Conservation (phyloP, 2,113 vertebrate genomes). For the Potamarius usumacintae region DNA sequence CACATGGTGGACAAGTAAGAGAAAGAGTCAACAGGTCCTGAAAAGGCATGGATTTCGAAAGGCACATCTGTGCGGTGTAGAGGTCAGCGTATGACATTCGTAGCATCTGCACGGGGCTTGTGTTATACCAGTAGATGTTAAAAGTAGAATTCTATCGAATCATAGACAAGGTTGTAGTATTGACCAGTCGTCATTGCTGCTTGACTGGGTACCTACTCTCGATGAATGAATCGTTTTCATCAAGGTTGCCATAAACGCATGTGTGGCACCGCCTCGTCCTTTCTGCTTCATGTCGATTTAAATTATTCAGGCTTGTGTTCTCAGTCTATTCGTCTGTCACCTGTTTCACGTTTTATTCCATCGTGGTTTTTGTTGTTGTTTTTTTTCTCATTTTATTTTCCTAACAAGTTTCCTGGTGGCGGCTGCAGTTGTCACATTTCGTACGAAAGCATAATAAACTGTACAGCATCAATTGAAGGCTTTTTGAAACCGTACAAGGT, state of each 20-base stretch:
- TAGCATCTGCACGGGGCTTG: constrained; percentile 66
- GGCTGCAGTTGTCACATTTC: neutral
- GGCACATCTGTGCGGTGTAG: constrained; percentile 3
- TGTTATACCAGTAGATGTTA: constrained; percentile 54
- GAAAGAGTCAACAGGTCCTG: constrained; percentile 27
- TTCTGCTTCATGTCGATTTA: neutral
- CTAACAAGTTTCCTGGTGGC: neutral
- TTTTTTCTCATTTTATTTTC: neutral
- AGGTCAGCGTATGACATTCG: constrained; percentile 59
- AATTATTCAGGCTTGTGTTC: constrained; percentile 6
- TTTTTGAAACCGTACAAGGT: constrained; percentile 8
- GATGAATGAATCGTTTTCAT: neutral
- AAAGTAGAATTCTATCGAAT: neutral
- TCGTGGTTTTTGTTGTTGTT: neutral
- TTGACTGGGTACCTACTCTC: neutral
- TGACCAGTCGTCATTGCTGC: neutral
- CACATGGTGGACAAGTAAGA: neutral
- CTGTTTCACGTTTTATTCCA: neutral
- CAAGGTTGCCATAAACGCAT: neutral
- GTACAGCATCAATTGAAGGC: neutral
- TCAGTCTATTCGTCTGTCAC: neutral
- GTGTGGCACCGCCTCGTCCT: neutral
- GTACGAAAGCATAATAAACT: neutral
- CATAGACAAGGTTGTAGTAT: neutral
- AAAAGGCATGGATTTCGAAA: neutral